Evolutionary conservation across 2,797 vertebrate genomes (phyloP), one percentile per base, ranked within the genome.

Genomic region (Mus caroli): DNA sequence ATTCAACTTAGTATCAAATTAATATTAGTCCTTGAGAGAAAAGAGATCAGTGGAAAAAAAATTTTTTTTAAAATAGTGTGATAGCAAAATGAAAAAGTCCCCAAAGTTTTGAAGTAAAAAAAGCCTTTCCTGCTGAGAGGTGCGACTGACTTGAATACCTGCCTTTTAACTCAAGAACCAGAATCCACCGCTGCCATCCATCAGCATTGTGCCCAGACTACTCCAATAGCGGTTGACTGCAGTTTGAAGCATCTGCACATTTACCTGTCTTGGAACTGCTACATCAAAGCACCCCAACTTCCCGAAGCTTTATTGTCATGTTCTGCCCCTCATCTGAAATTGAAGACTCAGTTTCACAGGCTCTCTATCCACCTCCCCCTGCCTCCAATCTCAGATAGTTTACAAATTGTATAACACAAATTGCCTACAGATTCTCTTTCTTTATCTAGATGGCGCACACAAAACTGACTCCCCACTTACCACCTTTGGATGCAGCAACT

Each of bases 301-400:
- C 67, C n/a, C 10, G n/a, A 37, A 37, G n/a, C 67, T 71, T 37
- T 37, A 37, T 71, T 71, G 67, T 71, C 56, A 82, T 56, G 50
- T 14, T 92, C 56, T 71, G 22, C 52, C 82, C 79, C 93, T 94
- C 94, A 89, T 80, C 86, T 94, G 84, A 96, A 96, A 73, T 58
- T 28, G 56, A 83, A 95, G 69, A 86, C 82, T 31, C 87, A 14
- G 2, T 90, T 87, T 92, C 71, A 31, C 46, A 26, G 60, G 50
- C 34, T 28, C 52, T 50, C 58, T 85, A 13, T 34, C 15, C 5
- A 67, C 15, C 67, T 19, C 34, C 3, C 34, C 15, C 14, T 37
- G 0, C 10, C 46, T 50, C 69, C 62, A 40, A 69, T 95, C 82
- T 93, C 92, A 92, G 88, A 93, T 40, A 56, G 69, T 84, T 46